These are phyloP conservation scores for Branchipolynoe longqiensis DNA, from an alignment of 2,888 invertebrate genomes.

Conservation along the genomic window DNA sequence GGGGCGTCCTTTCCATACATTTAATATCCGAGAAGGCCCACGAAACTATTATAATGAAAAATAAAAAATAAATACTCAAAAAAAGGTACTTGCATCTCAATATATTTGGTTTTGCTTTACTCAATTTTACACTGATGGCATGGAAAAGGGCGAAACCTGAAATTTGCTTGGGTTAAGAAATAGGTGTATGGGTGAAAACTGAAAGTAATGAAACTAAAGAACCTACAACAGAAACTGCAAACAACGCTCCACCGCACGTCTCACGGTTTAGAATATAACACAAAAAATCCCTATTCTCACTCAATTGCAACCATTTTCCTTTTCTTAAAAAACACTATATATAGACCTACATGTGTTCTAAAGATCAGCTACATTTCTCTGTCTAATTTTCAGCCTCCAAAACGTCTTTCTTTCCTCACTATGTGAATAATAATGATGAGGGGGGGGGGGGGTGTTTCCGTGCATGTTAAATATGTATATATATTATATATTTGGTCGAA, in stretches of 20 bases:
- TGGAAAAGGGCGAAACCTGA: conserved; percentile 18
- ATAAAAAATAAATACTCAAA: conserved; percentile 8
- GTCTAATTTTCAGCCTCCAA: not conserved
- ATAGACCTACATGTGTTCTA: too few relatives aligned
- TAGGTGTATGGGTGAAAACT: conserved; percentile 4
- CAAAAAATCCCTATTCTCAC: conserved; percentile 17
- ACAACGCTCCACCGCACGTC: not conserved
- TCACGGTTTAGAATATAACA: not conserved
- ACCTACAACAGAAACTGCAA: conserved; percentile 26
- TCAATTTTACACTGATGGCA: conserved; percentile 17
- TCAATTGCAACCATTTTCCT: not conserved
- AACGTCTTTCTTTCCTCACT: not conserved
- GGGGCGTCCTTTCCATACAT: not conserved
- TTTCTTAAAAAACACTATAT: too few relatives aligned
- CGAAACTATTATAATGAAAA: conserved; percentile 40
- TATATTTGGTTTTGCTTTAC: too few relatives aligned
- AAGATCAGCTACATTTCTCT: not conserved
- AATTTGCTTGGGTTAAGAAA: not conserved
- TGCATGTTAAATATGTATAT: conserved; percentile 39
- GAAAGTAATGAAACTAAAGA: not conserved
- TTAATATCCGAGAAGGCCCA: conserved; percentile 13
- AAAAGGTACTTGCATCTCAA: conserved; percentile 8
- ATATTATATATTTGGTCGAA: not conserved
- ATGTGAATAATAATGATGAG: conserved; percentile 16
- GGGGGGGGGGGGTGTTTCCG: conserved; percentile 40